phyloP scores from a whole-genome alignment of 2,797 vertebrate species.

The Uromys caudimaculatus region DNA sequence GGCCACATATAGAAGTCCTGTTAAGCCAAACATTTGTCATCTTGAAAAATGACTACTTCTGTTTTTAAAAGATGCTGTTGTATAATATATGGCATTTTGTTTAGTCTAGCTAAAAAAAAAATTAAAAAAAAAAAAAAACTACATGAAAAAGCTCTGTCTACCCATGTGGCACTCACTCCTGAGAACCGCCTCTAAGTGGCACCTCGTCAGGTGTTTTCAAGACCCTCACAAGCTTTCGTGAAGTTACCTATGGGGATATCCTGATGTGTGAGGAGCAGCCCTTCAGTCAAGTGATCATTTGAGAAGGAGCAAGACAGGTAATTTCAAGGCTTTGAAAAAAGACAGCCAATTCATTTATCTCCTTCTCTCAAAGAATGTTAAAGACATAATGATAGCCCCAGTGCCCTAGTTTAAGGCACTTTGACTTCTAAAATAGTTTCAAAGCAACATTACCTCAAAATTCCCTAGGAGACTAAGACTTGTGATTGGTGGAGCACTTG shows the following conservation, averaged over 20 bases:
- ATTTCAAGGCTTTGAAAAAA: slow-evolving; percentile 59
- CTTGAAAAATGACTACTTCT: not conserved
- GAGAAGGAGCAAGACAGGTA: not conserved
- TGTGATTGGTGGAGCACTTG: slow-evolving; percentile 95
- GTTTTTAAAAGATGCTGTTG: not conserved
- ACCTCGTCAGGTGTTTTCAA: not conserved
- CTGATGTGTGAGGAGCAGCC: not conserved
- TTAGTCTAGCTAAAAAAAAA: not conserved
- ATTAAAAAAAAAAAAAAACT: not conserved
- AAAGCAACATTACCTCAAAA: slow-evolving; percentile 94
- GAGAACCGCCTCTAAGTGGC: not conserved
- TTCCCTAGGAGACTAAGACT: slow-evolving; percentile 99
- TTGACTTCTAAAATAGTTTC: slow-evolving; percentile 47
- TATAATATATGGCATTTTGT: not conserved
- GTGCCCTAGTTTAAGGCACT: slow-evolving; percentile 46
- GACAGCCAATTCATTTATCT: not conserved
- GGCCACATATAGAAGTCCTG: not conserved
- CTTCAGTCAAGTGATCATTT: not conserved
- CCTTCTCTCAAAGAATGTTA: slow-evolving; percentile 54
- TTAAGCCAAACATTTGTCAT: not conserved
- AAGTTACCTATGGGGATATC: not conserved
- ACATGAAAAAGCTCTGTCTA: not conserved
- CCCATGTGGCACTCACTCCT: fast-evolving
- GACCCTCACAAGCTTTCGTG: not conserved
- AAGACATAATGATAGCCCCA: slow-evolving; percentile 18